Percentiles rank a stretch among this genome's conserved stretches.
phyloP scores from a whole-genome alignment of 2,888 invertebrate genomes.

The Nemotelus nigrinus region DNA sequence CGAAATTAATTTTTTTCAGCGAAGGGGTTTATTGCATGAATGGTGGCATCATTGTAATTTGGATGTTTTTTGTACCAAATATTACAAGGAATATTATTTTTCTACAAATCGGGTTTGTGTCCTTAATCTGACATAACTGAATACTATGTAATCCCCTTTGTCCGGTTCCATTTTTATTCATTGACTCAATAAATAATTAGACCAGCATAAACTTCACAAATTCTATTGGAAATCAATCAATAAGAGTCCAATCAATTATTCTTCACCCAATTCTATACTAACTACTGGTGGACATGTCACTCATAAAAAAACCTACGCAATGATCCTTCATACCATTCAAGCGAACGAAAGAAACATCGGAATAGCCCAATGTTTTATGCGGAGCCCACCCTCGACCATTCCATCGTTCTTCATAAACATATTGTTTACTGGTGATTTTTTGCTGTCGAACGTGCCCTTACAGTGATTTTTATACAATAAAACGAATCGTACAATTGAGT shows the following conservation, averaged over 20 bases:
- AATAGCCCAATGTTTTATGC: background rate
- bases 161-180: background rate
- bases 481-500: constrained; percentile 18
- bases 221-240: constrained; percentile 26
- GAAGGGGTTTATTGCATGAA: no score
- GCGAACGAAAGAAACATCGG: no score
- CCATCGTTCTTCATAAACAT: background rate
- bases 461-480: constrained; percentile 16
- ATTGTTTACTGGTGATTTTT: constrained; percentile 25
- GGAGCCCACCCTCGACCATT: constrained; percentile 32
- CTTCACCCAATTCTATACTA: background rate
- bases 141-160: background rate
- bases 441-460: constrained; percentile 8
- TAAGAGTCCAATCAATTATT: constrained; percentile 23
- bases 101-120: no score
- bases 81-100: no score
- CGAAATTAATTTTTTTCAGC: no score
- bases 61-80: no score
- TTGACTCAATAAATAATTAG: background rate
- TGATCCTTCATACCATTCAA: background rate
- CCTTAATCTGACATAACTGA: no score
- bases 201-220: constrained; percentile 34
- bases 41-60: no score
- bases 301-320: constrained; percentile 7
- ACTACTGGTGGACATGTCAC: constrained; percentile 19